These are phyloP conservation scores for Danionella dracula DNA, from an alignment of 2,797 vertebrate species.

Conservation along the genomic window DNA sequence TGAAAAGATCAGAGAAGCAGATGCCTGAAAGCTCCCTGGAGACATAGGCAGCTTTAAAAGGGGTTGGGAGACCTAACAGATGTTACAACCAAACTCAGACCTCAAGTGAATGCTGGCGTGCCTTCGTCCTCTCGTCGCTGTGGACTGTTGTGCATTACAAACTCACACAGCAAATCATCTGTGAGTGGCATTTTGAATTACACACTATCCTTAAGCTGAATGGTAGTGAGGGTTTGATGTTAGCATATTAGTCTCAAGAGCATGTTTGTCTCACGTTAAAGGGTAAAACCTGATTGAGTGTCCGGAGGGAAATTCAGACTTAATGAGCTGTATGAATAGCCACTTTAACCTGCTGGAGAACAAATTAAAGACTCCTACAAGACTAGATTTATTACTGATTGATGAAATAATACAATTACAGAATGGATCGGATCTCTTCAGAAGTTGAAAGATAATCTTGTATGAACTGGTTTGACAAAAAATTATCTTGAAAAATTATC, in stretches of 20 bases:
- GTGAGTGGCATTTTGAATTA: not conserved
- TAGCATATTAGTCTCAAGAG: not conserved
- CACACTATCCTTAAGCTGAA: not conserved
- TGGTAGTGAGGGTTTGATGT: not conserved
- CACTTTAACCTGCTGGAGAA: not conserved
- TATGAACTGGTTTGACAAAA: too few species aligned
- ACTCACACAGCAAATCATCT: not conserved
- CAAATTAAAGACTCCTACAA: too few species aligned
- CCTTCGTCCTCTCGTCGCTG: not conserved
- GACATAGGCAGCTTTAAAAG: not conserved
- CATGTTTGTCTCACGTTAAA: not conserved
- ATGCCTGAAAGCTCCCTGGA: constrained; percentile 9
- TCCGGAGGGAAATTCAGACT: not conserved
- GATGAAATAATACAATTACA: too few species aligned
- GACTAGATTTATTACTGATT: too few species aligned
- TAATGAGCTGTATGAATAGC: constrained; percentile 19
- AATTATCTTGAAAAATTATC: constrained; percentile 21
- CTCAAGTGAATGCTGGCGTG: constrained; percentile 9
- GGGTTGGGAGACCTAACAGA: constrained; percentile 15
- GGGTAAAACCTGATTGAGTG: not conserved
- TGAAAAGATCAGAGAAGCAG: constrained; percentile 25
- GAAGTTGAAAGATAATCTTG: too few species aligned
- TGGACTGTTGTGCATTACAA: too few species aligned
- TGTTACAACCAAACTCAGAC: constrained; percentile 23
- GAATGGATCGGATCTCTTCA: too few species aligned